These are phyloP conservation scores for Myotis myotis DNA, from an alignment of 2,797 vertebrate genomes.

Conservation along the genomic window DNA sequence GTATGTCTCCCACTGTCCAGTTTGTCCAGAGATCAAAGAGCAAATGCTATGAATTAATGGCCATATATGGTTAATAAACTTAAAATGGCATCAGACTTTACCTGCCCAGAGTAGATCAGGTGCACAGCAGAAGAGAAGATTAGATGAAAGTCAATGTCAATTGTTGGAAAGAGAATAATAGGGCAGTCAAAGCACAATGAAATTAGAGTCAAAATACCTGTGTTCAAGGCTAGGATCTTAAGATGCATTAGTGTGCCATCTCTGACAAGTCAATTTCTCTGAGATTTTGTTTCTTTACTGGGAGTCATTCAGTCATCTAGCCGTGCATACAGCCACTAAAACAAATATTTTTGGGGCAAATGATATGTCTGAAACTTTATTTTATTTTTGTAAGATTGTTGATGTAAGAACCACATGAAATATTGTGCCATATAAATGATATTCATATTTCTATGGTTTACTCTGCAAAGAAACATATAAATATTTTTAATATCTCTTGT, in stretches of 20 bases:
- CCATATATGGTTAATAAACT: background rate
- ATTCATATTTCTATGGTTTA: background rate
- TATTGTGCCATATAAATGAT: background rate
- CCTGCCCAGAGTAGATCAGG: background rate
- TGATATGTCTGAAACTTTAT: background rate
- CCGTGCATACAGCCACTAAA: background rate
- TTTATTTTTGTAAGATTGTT: background rate
- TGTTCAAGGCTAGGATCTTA: background rate
- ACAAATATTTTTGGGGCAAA: background rate
- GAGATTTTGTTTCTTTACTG: background rate
- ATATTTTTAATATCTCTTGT: background rate
- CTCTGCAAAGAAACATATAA: background rate
- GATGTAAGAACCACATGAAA: background rate
- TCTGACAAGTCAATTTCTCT: background rate
- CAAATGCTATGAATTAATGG: background rate
- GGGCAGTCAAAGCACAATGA: background rate
- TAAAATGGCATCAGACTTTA: background rate
- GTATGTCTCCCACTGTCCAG: background rate
- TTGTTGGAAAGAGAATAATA: background rate
- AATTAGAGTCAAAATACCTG: background rate
- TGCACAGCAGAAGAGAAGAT: background rate
- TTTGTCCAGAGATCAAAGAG: conserved; percentile 19
- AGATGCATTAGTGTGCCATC: background rate
- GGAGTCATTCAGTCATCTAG: background rate
- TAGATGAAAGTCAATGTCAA: background rate